Evolutionary conservation across 2,113 vertebrate species (phyloP), one percentile per base, ranked within the genome.

Genomic region (Erythrocercus mccallii): DNA sequence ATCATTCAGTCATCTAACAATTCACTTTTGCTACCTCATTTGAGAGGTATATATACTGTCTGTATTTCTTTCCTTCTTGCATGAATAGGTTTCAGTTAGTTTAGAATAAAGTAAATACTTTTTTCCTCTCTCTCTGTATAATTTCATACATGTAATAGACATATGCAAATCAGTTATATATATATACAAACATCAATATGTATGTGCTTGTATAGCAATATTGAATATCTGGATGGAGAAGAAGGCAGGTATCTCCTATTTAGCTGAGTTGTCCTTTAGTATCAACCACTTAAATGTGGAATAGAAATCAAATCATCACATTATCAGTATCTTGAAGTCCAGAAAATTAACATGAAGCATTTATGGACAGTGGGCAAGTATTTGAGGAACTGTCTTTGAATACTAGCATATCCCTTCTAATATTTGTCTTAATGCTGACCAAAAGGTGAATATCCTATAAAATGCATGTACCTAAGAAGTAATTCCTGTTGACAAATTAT

Each of bases 401-500:
- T 66, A 22, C 56, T 90, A 71, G 21, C 10, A 4, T 90, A 57
- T 80, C 24, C 51, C 42, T 83, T 88, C 33, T 81, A 90, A 89
- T 91, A 94, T 37, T 60, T 60, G 23, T 92, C 92, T 95, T 92
- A 73, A 81, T 96, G 70, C 19, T 93, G 47, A 83, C 45, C 51
- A 71, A 79, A 96, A 96, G 58, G 50, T 96, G 74, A 94, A 60
- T 92, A 45, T 30, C 5, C 48, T 96, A 35, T 66, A 88, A 76
- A 82, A 57, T 88, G 40, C 57, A 88, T 89, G 61, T 71, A 30
- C 31, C 31, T 84, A 61, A 68, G 80, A 94, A 95, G 56, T 94
- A 81, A 90, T 91, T 98, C 57, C 80, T 83, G 57, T 72, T 94
- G 87, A 73, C 48, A 97, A 95, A 88, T 92, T 45, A 82, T 79